These are phyloP conservation scores for Octodon degus DNA, from an alignment of 2,113 vertebrate species.

Conservation along the genomic window DNA sequence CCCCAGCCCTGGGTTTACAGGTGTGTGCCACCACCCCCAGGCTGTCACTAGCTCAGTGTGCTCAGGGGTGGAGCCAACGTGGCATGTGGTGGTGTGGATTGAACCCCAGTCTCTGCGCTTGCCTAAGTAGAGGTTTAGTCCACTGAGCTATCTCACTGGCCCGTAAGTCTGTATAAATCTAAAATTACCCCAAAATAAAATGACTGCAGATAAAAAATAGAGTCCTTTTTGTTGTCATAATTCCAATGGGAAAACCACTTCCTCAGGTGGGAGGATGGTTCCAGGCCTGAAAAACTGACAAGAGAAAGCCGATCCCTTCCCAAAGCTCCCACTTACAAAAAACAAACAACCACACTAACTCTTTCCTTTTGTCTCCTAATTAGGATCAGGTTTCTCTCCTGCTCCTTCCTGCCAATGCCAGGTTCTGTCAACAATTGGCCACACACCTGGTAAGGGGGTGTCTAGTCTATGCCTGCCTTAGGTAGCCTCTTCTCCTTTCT, in stretches of 20 bases:
- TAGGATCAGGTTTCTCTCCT: background rate
- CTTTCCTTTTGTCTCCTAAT: background rate
- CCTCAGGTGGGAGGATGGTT: background rate
- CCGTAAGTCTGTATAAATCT: background rate
- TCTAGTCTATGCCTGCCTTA: background rate
- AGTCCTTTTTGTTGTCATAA: background rate
- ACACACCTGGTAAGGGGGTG: background rate
- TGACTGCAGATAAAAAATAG: background rate
- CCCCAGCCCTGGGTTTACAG: no score
- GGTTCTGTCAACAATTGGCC: background rate
- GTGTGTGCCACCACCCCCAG: no score
- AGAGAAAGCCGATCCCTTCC: background rate
- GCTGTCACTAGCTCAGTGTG: no score
- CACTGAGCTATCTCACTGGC: no score
- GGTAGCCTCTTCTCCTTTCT: background rate
- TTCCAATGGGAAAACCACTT: background rate
- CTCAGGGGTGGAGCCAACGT: no score
- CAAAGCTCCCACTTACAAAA: accelerated
- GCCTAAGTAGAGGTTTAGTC: no score
- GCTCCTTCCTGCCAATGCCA: background rate
- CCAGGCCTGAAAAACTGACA: background rate
- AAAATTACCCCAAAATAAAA: constrained; percentile 41
- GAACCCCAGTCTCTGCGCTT: no score
- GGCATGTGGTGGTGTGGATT: no score
- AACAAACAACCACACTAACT: background rate